phyloP scores from a whole-genome alignment of 2,113 vertebrate genomes.

The Picathartes gymnocephalus region DNA sequence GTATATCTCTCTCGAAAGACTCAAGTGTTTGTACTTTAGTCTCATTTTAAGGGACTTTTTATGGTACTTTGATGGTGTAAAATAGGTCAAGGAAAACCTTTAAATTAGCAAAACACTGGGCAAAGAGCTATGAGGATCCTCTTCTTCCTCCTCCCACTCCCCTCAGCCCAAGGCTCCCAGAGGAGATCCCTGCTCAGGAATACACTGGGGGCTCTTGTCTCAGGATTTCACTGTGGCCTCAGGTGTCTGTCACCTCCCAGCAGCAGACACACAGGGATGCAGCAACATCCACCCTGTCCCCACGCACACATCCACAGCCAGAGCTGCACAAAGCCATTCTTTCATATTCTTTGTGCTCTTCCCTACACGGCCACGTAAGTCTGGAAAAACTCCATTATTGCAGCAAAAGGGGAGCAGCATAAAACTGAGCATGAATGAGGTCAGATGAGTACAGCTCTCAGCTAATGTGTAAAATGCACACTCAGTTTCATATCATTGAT shows the following conservation, averaged over 20 bases:
- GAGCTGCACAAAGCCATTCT: background rate
- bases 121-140: background rate
- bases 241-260: background rate
- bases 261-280: fast-evolving
- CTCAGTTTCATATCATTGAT: conserved; percentile 3
- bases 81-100: background rate
- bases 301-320: fast-evolving
- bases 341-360: background rate
- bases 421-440: background rate
- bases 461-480: conserved; percentile 9
- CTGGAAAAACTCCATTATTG: background rate
- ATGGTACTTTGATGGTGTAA: background rate
- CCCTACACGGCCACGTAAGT: background rate
- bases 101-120: background rate
- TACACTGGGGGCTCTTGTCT: background rate
- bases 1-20: background rate
- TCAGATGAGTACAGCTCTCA: background rate
- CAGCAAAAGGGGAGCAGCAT: background rate
- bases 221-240: fast-evolving
- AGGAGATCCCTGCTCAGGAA: background rate
- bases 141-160: background rate
- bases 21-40: background rate
- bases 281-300: background rate
- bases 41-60: background rate
- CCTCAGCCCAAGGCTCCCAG: background rate